phyloP scores from a whole-genome alignment of 2,113 vertebrate genomes.

The Sebastes fasciatus region DNA sequence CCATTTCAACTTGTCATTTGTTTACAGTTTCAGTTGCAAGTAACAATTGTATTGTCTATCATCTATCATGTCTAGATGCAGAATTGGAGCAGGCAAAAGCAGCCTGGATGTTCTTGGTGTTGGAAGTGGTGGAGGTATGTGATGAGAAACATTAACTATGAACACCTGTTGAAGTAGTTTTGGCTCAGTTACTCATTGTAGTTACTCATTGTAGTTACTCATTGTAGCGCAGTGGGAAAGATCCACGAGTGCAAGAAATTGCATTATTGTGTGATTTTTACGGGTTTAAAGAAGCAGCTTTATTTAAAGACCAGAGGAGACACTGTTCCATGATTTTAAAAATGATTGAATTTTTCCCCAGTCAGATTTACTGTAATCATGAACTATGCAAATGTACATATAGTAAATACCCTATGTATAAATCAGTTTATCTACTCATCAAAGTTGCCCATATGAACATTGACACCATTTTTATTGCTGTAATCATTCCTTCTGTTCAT shows the following conservation, averaged over 20 bases:
- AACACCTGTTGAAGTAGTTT: background rate
- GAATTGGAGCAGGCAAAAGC: conserved; percentile 84
- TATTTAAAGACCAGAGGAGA: too few species aligned
- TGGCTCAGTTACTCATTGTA: background rate
- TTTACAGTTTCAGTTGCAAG: background rate
- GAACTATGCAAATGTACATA: background rate
- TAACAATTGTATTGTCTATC: background rate
- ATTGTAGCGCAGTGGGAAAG: background rate
- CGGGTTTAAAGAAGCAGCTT: too few species aligned
- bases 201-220: too few species aligned
- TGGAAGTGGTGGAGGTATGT: conserved; percentile 90
- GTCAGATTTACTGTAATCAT: background rate
- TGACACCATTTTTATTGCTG: too few species aligned
- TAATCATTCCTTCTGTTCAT: too few species aligned
- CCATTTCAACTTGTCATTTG: background rate
- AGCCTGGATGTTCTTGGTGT: conserved; percentile 88
- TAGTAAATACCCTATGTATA: background rate
- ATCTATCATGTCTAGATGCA: conserved; percentile 56
- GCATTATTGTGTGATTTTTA: background rate
- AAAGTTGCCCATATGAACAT: background rate
- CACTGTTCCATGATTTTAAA: too few species aligned
- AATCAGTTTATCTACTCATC: background rate
- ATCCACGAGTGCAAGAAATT: background rate
- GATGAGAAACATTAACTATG: background rate
- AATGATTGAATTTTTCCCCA: background rate